Evolutionary conservation across 2,113 vertebrate species (phyloP), one percentile per base, ranked within the genome.

Genomic region (Smithornis capensis): DNA sequence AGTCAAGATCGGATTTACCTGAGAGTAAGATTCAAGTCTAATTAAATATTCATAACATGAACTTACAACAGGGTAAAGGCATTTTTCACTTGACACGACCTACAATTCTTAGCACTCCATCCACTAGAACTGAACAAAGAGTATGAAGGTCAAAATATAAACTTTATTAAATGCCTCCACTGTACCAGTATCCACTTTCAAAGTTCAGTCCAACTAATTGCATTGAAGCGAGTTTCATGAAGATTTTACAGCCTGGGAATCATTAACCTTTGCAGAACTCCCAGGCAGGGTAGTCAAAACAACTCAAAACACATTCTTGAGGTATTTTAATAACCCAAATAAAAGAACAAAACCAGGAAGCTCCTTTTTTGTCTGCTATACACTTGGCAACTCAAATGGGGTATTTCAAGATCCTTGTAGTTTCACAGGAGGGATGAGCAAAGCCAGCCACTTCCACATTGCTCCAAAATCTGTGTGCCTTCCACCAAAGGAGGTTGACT

Each of bases 391-490:
- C 12, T 38, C 47, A 17, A 74, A 82, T 0, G 0, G 6, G n/a
- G 8, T 23, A 29, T 24, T 74, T 59, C 13, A 14, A 42, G 47
- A 69, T 3, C 2, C 5, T 53, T 49, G 2, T 4, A 10, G 25
- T 8, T 31, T 33, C 14, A 0, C 0, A 33, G 33, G 0, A 2
- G 23, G 23, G 19, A 70, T 33, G 2, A 69, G 22, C 40, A 53
- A n/a, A 86, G 37, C 80, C 38, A 31, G 29, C 23, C 31, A 8
- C 3, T 4, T 5, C 5, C 2, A 1, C 19, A 4, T 0, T 10
- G 33, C 69, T 63, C 33, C 25, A 18, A 70, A 83, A 7, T 19
- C 68, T 2, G 3, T 0, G 2, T 4, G 33, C 71, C 63, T 73
- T 16, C 24, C 19, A 29, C 6, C 0, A 0, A 83, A 44, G 2